These are phyloP conservation scores for Dasypogon diadema DNA, from an alignment of 2,888 invertebrate genomes.

Conservation along the genomic window DNA sequence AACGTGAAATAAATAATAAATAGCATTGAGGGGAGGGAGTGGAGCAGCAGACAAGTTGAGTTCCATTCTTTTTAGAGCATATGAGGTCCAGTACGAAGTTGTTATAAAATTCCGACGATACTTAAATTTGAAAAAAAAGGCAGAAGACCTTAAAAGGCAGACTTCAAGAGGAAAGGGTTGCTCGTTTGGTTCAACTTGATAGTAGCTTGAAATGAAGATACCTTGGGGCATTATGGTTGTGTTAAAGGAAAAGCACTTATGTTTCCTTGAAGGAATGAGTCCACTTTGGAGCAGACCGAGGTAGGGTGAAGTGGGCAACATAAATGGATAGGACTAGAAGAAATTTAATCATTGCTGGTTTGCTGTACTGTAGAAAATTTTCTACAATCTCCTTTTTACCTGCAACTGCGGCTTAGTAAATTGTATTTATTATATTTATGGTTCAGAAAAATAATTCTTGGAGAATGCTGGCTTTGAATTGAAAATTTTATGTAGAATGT, in stretches of 20 bases:
- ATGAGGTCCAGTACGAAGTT: neutral
- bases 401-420: too few species aligned
- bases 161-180: neutral
- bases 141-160: neutral
- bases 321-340: too few species aligned
- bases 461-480: too few species aligned
- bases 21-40: neutral
- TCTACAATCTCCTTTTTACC: too few species aligned
- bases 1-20: constrained; percentile 46
- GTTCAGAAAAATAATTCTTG: too few species aligned
- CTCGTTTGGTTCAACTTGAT: neutral
- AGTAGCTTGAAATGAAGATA: constrained; percentile 7
- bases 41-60: neutral
- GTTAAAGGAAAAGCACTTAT: neutral
- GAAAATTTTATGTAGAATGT: too few species aligned
- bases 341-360: too few species aligned
- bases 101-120: neutral
- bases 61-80: neutral
- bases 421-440: too few species aligned
- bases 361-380: too few species aligned
- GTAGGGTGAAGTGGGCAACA: too few species aligned
- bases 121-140: neutral
- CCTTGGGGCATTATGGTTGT: neutral
- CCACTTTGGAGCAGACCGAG: too few species aligned
- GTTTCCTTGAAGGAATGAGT: too few species aligned